These are phyloP conservation scores for Ectobius pallidus DNA, from an alignment of 2,888 invertebrate genomes.

Conservation along the genomic window DNA sequence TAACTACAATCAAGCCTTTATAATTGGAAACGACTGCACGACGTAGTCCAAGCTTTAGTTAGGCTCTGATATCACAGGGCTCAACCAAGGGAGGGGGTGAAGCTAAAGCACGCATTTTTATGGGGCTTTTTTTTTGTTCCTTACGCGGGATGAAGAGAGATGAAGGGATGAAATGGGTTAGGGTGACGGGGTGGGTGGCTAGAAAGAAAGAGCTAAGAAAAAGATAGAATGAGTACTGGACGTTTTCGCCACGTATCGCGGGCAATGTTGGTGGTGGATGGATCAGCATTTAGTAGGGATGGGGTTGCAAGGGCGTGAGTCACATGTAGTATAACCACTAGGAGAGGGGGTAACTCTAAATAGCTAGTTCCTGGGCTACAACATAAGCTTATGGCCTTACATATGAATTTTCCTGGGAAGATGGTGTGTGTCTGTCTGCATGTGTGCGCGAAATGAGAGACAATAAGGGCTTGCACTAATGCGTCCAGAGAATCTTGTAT, in stretches of 20 bases:
- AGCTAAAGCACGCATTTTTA: constrained; percentile 30
- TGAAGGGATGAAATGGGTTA: constrained; percentile 20
- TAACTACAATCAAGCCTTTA: constrained; percentile 4
- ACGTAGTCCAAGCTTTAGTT: constrained; percentile 18
- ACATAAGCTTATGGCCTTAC: constrained; percentile 17
- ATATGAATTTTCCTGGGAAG: constrained; percentile 9
- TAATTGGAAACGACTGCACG: constrained; percentile 19
- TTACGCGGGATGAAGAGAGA: constrained; percentile 20
- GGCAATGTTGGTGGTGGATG: constrained; percentile 3
- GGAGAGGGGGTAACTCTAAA: constrained; percentile 2
- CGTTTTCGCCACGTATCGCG: constrained; percentile 30
- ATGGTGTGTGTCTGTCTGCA: too few species aligned
- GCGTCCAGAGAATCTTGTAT: too few species aligned
- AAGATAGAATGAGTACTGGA: constrained; percentile 1
- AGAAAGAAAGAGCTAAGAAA: not conserved
- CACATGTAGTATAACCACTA: not conserved
- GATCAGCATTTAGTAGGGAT: not conserved
- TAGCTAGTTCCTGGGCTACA: not conserved
- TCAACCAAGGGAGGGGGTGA: not conserved
- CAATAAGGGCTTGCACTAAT: not conserved
- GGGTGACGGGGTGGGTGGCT: not conserved
- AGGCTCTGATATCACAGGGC: constrained; percentile 21
- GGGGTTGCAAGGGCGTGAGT: not conserved
- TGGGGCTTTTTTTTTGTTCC: constrained; percentile 29
- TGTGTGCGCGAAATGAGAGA: not conserved